Percentiles rank a stretch among this genome's conserved stretches.
Evolutionary conservation across 2,888 invertebrate species (phyloP).

Genomic region (Thecophora atra): DNA sequence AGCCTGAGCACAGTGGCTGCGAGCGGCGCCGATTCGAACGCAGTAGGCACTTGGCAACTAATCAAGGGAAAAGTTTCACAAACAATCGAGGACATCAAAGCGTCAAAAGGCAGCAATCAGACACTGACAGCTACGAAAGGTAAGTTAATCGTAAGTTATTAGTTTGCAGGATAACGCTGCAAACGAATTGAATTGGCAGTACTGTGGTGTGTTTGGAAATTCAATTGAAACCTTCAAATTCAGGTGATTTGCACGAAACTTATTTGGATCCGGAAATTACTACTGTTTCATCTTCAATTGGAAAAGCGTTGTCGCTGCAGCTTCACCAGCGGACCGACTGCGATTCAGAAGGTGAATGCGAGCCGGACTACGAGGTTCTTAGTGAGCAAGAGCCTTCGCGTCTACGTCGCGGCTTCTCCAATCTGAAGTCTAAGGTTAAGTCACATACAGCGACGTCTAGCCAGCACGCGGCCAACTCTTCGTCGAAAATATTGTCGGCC

Average conservation of each 20-base stretch:
- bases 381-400: conserved; percentile 55
- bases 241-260: conserved; percentile 51
- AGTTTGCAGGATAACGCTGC: neutral
- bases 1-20: conserved; percentile 55
- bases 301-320: conserved; percentile 58
- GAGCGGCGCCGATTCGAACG: conserved; percentile 53
- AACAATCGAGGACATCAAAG: conserved; percentile 65
- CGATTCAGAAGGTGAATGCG: conserved; percentile 60
- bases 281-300: conserved; percentile 54
- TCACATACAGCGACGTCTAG: conserved; percentile 47
- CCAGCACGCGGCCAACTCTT: conserved; percentile 29
- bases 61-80: conserved; percentile 65
- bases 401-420: conserved; percentile 58
- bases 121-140: conserved; percentile 42
- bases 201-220: no score
- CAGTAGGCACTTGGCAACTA: conserved; percentile 64
- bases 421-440: conserved; percentile 62
- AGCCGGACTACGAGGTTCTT: conserved; percentile 53
- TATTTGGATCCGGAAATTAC: conserved; percentile 62
- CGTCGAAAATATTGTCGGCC: neutral
- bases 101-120: conserved; percentile 56
- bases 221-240: neutral
- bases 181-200: neutral
- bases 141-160: conserved; percentile 37
- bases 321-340: conserved; percentile 55